Base-by-base conservation (phyloP, 2,113 vertebrate genomes). In the Lasiurus borealis region DNA sequence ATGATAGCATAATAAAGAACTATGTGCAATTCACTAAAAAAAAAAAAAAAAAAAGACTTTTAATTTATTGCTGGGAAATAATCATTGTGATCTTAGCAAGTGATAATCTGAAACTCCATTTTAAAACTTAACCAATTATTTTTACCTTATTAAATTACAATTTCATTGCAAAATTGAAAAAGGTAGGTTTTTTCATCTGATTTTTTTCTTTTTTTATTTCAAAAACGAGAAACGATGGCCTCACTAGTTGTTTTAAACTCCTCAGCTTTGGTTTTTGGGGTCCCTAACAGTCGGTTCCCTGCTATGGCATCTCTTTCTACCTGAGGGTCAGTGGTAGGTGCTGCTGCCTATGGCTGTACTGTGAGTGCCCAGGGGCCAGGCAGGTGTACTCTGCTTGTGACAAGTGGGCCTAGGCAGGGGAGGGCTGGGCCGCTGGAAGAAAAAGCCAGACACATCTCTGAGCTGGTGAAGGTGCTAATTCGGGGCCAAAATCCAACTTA, bases 81-180 rank as follows among this genome's bases (percentile, higher is more conserved):
- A n/a, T 11, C 57, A 40, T 54, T 68, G 44, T 62, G 34, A 81
- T 34, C 6, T 13, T 40, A 27, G 9, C 64, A 88, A 88, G 59
- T 57, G 34, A 50, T 92, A 10, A 73, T 13, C 36, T 72, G 46
- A 25, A 88, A 82, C 14, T 2, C 25, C 72, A 91, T 72, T 34
- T 15, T 57, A 59, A 78, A 94, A 57, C 34, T 54, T 82, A 68
- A 50, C 14, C 5, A 81, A 34, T 92, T 54, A 81, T n/a, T 87
- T 93, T 94, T 85, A 95, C 4, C 31, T 90, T 29, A 66, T 19
- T 73, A 14, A 91, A 94, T 66, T 71, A 29, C 0, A 94, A 11
- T 84, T 69, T 64, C 40, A 8, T 64, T 57, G 86, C 23, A 81
- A n/a, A 80, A 83, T 68, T 13, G 1, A 62, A 62, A 27, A 62